Base-by-base conservation (phyloP, 1,140 invertebrate genomes). In the Halictus rubicundus region DNA sequence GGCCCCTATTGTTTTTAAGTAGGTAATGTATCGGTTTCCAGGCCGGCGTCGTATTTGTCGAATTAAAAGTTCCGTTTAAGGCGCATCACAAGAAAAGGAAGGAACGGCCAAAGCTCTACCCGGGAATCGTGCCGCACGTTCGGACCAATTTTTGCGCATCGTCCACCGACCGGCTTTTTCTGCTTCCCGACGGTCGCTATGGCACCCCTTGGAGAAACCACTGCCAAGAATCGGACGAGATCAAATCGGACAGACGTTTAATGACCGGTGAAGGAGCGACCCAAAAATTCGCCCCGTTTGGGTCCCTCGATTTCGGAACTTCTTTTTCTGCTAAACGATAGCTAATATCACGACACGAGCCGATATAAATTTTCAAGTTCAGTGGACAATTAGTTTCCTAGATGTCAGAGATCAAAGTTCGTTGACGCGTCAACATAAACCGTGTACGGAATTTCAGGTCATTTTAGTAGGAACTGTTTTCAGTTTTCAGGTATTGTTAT, bases 1-100 rank as follows among this genome's bases (percentile, higher is more conserved):
- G 85, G 77, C 84, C 68, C 63, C 75, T 75, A 85, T 85, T 86
- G 84, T 86, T 85, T 86, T 86, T 86, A 86, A 86, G 84, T 86
- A 83, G 85, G 84, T 81, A 83, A 86, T 86, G 84, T 85, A 86
- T 86, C 73, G 80, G 70, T 59, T 46, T 71, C 27, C 46, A 21
- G 46, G 32, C 21, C 23, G 21, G 37, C 77, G 19, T 75, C 76
- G 80, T 85, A 82, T 86, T 85, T 82, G 83, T 80, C 84, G 80
- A 85, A 86, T 82, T 76, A 80, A 82, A 85, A 85, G 65, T 82
- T 85, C 49, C 54, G 60, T 72, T 71, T 46, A 42, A 73, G 83
- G 60, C 52, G 80, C 70, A 42, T 85, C 73, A 76, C 74, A 16
- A 32, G 68, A n/a, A 80, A 57, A 32, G 71, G 27, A 66, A 54